These are phyloP conservation scores for Actinernus sp. DNA, from an alignment of 92 coral and sea anemone genomes.

Conservation along the genomic window DNA sequence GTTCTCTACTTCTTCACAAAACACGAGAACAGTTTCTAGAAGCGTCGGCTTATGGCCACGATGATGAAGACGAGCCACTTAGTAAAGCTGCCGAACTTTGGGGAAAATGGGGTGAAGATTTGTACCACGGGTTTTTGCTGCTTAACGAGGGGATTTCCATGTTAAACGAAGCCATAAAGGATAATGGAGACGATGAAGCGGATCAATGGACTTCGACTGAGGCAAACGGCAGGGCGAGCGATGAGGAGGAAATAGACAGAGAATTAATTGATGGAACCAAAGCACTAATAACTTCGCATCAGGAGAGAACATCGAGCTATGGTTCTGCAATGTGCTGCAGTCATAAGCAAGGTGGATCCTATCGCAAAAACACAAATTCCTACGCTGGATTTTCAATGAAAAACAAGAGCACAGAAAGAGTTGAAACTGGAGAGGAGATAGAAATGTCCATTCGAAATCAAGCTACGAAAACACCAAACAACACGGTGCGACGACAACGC, in stretches of 20 bases:
- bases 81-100: slow-evolving; percentile 22
- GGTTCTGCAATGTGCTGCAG: neutral
- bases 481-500: neutral
- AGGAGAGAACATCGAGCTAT: neutral
- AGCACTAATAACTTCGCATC: neutral
- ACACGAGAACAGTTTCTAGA: slow-evolving; percentile 5
- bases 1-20: slow-evolving; percentile 3
- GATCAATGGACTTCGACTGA: too few species aligned
- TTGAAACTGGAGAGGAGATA: neutral
- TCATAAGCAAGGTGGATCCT: neutral
- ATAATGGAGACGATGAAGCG: neutral
- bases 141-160: slow-evolving; percentile 20
- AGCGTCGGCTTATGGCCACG: slow-evolving; percentile 26
- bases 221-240: neutral
- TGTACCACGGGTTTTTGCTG: slow-evolving; percentile 17
- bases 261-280: neutral
- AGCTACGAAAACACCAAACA: neutral
- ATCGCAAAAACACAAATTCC: neutral
- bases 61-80: slow-evolving; percentile 10
- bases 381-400: too few species aligned
- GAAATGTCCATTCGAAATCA: slow-evolving; percentile 1
- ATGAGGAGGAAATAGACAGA: neutral
- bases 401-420: too few species aligned
- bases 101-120: slow-evolving; percentile 26
- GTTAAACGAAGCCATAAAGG: slow-evolving; percentile 2